A percentile compares a stretch with the other conserved stretches of the same genome.
Evolutionary conservation across 2,888 invertebrate genomes (phyloP).

Genomic region (Neuroscelio doddi): DNA sequence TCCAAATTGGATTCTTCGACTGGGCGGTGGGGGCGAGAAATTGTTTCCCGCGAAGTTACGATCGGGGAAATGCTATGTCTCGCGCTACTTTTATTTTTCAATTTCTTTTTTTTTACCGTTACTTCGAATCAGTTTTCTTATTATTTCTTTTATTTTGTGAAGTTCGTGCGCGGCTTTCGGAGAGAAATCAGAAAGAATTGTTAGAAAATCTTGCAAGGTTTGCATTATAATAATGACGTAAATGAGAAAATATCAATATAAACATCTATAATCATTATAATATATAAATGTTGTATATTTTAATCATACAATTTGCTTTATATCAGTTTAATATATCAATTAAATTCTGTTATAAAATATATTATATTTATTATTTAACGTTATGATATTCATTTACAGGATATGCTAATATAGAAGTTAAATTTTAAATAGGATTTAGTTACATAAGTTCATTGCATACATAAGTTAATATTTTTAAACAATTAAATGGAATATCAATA

Average conservation of each 20-base stretch:
- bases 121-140: constrained; percentile 35
- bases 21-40: constrained; percentile 52
- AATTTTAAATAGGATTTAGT: too few species aligned
- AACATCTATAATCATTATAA: too few species aligned
- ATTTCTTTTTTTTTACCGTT: constrained; percentile 23
- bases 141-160: constrained; percentile 33
- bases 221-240: constrained; percentile 34
- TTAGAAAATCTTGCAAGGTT: constrained; percentile 35
- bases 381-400: too few species aligned
- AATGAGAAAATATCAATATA: constrained; percentile 23
- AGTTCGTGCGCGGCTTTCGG: constrained; percentile 42
- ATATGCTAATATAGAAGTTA: too few species aligned
- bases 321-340: too few species aligned
- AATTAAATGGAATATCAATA: too few species aligned
- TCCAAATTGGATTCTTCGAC: constrained; percentile 63
- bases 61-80: constrained; percentile 42
- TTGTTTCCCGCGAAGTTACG: constrained; percentile 56
- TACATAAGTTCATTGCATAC: too few species aligned
- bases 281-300: too few species aligned
- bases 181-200: constrained; percentile 41
- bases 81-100: constrained; percentile 38
- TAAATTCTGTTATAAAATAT: too few species aligned
- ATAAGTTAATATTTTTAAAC: too few species aligned
- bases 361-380: too few species aligned
- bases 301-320: too few species aligned